phyloP scores from a whole-genome alignment of 2,797 vertebrate species.

The Sebastes iracundus region DNA sequence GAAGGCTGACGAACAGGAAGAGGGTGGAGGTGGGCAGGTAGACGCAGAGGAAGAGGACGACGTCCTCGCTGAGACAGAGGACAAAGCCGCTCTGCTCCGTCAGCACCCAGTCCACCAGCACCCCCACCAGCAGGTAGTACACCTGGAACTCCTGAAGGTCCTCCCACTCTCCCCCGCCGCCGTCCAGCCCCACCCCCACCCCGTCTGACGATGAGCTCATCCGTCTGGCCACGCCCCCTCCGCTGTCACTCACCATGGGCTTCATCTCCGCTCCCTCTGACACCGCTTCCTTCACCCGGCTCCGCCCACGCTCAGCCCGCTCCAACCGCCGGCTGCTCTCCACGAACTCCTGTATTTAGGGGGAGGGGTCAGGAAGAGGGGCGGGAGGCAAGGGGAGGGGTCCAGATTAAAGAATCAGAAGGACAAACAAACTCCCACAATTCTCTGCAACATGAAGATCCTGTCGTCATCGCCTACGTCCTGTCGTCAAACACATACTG shows the following conservation, averaged over 20 bases:
- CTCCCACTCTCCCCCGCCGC: constrained; percentile 85
- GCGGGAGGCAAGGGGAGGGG: background rate
- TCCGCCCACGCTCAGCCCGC: constrained; percentile 90
- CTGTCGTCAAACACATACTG: background rate
- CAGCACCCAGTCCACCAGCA: constrained; percentile 93
- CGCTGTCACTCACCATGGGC: constrained; percentile 96
- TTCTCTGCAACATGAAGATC: too few relatives aligned
- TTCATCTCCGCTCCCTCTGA: constrained; percentile 92
- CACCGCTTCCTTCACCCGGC: constrained; percentile 84
- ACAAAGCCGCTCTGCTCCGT: constrained; percentile 87
- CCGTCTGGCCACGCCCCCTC: constrained; percentile 71
- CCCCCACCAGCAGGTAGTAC: constrained; percentile 92
- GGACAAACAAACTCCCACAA: background rate
- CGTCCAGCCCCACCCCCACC: constrained; percentile 84
- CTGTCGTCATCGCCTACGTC: background rate
- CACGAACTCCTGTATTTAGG: constrained; percentile 90
- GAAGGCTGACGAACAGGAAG: constrained; percentile 90
- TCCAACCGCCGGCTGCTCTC: constrained; percentile 93
- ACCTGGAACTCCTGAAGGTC: constrained; percentile 93
- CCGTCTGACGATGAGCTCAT: constrained; percentile 55
- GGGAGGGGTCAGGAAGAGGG: background rate
- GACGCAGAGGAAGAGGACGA: constrained; percentile 94
- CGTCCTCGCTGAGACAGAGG: constrained; percentile 91
- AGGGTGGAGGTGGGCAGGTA: constrained; percentile 94
- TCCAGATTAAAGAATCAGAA: background rate